These are phyloP conservation scores for Melikaiella ostensackeni DNA, from an alignment of 2,888 invertebrate genomes.

Conservation along the genomic window DNA sequence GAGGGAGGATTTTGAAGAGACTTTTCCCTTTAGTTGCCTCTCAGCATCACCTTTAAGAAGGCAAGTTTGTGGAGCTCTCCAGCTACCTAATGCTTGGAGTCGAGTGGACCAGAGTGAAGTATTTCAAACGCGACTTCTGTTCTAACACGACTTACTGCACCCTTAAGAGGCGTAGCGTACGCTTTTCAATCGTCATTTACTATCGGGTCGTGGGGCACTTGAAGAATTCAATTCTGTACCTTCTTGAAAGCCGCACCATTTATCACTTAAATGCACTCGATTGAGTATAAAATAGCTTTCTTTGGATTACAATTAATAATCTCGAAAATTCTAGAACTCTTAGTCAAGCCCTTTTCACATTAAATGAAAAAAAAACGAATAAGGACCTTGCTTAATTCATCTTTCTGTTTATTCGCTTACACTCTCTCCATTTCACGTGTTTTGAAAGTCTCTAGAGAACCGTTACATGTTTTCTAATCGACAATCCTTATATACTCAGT, in stretches of 20 bases:
- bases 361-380: background rate
- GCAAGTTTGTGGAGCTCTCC: constrained; percentile 33
- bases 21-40: constrained; percentile 23
- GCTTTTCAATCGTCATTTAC: constrained; percentile 38
- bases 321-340: background rate
- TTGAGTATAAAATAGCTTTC: background rate
- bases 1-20: constrained; percentile 13
- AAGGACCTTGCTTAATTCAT: background rate
- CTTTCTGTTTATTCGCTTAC: too few relatives aligned
- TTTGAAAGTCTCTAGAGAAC: too few relatives aligned
- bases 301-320: background rate
- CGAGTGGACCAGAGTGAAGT: constrained; percentile 30
- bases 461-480: too few relatives aligned
- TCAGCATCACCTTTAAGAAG: constrained; percentile 35
- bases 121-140: constrained; percentile 35
- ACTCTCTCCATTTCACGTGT: too few relatives aligned
- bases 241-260: constrained; percentile 2
- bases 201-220: constrained; percentile 2
- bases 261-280: background rate
- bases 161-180: constrained; percentile 25
- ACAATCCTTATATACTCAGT: too few relatives aligned
- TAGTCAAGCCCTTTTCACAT: background rate
- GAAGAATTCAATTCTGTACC: constrained; percentile 9
- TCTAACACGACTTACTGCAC: constrained; percentile 39
- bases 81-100: constrained; percentile 32